A percentile compares a stretch with the other conserved stretches of the same genome.
phyloP scores from a whole-genome alignment of 2,113 vertebrate genomes.

The Carettochelys insculpta region DNA sequence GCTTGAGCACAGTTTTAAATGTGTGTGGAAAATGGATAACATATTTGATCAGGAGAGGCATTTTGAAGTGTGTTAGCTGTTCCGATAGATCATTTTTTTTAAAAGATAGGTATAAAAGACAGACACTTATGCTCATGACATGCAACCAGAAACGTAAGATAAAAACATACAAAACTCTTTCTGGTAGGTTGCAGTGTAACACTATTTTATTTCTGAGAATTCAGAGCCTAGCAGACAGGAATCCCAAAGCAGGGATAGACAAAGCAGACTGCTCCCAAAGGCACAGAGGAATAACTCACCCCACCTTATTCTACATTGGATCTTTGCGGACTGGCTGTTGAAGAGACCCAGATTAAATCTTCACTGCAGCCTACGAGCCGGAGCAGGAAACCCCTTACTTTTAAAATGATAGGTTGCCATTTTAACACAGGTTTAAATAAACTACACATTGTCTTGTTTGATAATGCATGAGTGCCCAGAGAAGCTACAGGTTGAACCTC shows the following conservation, averaged over 20 bases:
- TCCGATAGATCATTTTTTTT: not conserved
- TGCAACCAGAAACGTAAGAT: not conserved
- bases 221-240: not conserved
- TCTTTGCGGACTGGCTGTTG: not conserved
- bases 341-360: not conserved
- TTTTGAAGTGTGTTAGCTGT: not conserved
- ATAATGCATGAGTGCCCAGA: not conserved
- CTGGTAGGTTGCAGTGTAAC: not conserved
- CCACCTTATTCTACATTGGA: not conserved
- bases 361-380: not conserved
- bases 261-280: not conserved
- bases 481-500: no score
- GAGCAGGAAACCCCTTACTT: not conserved
- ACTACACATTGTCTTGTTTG: not conserved
- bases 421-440: not conserved
- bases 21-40: not conserved
- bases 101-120: not conserved
- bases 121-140: not conserved
- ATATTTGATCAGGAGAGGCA: not conserved
- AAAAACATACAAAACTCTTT: not conserved
- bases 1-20: not conserved
- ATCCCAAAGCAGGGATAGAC: not conserved
- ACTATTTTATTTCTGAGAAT: not conserved
- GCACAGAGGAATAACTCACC: not conserved
- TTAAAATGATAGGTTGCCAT: not conserved